Percentiles rank a stretch among this genome's conserved stretches.
These are phyloP conservation scores for Perca flavescens DNA, from an alignment of 2,113 vertebrate species.

Conservation along the genomic window DNA sequence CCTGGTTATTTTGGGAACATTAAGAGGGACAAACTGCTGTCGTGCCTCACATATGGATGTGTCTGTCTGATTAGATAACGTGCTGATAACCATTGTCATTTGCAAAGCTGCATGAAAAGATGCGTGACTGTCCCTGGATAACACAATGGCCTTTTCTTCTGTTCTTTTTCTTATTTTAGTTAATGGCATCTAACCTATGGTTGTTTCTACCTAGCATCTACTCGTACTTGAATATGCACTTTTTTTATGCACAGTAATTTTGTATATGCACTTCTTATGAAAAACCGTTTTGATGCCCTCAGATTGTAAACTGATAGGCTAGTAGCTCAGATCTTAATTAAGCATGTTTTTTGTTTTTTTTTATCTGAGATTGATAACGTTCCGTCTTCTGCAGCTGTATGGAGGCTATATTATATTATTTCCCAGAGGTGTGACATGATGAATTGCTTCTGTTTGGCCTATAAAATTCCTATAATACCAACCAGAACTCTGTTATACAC, in stretches of 20 bases:
- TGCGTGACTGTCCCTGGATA: not conserved
- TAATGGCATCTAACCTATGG: not conserved
- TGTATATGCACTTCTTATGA: not conserved
- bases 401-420: conserved; percentile 29
- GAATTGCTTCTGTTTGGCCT: conserved; percentile 33
- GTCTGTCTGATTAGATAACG: conserved; percentile 58
- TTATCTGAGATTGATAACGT: conserved; percentile 10
- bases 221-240: no score
- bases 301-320: not conserved
- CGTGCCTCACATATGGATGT: conserved; percentile 46
- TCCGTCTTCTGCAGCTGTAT: conserved; percentile 24
- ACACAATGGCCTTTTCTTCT: not conserved
- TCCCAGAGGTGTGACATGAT: conserved; percentile 46
- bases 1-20: conserved; percentile 42
- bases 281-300: conserved; percentile 8
- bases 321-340: conserved; percentile 31
- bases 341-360: conserved; percentile 18
- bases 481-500: conserved; percentile 11
- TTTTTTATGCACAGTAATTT: not conserved
- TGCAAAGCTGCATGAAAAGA: conserved; percentile 16
- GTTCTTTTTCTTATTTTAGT: not conserved
- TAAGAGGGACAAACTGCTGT: conserved; percentile 40
- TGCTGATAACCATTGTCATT: conserved; percentile 21
- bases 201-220: not conserved
- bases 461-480: conserved; percentile 29